These are phyloP conservation scores for Zele albiditarsus DNA, from an alignment of 2,888 invertebrate species.

Conservation along the genomic window DNA sequence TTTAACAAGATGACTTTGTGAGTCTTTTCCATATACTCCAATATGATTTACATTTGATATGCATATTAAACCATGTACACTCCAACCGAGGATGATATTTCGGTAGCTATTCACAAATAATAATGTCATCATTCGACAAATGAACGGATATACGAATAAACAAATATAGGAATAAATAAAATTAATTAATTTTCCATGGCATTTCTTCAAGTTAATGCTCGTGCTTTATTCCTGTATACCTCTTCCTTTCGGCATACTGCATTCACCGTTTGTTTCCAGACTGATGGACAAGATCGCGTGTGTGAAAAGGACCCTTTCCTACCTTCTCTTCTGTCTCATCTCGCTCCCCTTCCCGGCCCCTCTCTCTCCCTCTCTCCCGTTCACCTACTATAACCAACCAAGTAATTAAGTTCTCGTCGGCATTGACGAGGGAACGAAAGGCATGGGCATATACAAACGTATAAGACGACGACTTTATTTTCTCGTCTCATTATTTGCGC, in stretches of 20 bases:
- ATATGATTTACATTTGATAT: slow-evolving; percentile 18
- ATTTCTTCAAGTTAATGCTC: no score
- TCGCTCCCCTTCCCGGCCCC: no score
- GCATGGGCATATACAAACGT: slow-evolving; percentile 41
- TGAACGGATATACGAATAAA: slow-evolving; percentile 10
- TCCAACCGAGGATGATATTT: neutral
- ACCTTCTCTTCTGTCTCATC: neutral
- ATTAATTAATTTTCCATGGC: neutral
- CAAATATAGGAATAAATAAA: neutral
- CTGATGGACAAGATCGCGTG: slow-evolving; percentile 70
- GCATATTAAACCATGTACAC: neutral
- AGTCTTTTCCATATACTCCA: slow-evolving; percentile 38
- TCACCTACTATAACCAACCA: slow-evolving; percentile 2
- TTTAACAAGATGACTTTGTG: slow-evolving; percentile 69
- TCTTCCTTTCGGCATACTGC: slow-evolving; percentile 7
- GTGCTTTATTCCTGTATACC: neutral
- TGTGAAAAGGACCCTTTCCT: slow-evolving; percentile 60
- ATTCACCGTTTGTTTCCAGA: slow-evolving; percentile 60
- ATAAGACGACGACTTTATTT: slow-evolving; percentile 63
- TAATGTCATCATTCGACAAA: slow-evolving; percentile 10
- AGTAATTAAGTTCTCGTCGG: slow-evolving; percentile 68
- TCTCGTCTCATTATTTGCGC: slow-evolving; percentile 68
- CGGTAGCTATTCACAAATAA: no score
- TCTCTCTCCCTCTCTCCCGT: neutral
- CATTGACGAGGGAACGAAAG: slow-evolving; percentile 46